Conservation (phyloP, 2,797 vertebrate species). For the Stomatorhinus walkeri region DNA sequence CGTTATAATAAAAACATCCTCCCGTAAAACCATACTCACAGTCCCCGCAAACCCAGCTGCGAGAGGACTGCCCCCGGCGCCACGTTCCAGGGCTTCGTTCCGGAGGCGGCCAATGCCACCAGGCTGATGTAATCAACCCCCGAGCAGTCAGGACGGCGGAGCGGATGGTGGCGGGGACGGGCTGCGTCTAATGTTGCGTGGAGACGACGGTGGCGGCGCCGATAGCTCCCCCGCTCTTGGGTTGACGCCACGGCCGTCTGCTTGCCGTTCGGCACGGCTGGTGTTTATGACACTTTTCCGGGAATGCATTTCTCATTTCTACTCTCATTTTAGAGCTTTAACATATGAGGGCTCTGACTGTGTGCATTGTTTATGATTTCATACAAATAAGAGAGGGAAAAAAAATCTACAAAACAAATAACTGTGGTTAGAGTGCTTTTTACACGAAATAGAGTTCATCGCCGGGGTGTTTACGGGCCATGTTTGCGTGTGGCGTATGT, state of each 20-base stretch:
- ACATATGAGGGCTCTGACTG: conserved; percentile 29
- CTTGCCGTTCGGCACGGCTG: conserved; percentile 41
- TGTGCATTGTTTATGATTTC: conserved; percentile 15
- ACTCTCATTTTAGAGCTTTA: conserved; percentile 45
- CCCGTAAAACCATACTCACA: neutral
- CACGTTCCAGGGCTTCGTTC: neutral
- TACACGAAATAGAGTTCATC: conserved; percentile 7
- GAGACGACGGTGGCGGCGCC: conserved; percentile 51
- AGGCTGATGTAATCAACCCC: conserved; percentile 4
- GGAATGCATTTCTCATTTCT: conserved; percentile 32
- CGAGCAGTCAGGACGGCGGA: conserved; percentile 24
- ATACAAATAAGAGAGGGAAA: conserved; percentile 20
- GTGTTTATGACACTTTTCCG: conserved; percentile 25
- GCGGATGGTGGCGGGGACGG: conserved; percentile 32
- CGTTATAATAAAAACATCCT: neutral
- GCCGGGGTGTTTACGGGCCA: neutral
- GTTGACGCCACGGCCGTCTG: conserved; percentile 29
- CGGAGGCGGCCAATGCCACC: neutral
- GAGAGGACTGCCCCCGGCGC: neutral
- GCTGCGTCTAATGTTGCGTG: conserved; percentile 53
- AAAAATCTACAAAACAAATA: conserved; percentile 7
- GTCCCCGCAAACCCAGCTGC: neutral
- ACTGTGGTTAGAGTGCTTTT: neutral
- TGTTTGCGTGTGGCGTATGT: neutral
- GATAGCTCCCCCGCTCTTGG: neutral